These are phyloP conservation scores for Sinopyrophorus schimmeli DNA, from an alignment of 2,888 invertebrate species.

Conservation along the genomic window DNA sequence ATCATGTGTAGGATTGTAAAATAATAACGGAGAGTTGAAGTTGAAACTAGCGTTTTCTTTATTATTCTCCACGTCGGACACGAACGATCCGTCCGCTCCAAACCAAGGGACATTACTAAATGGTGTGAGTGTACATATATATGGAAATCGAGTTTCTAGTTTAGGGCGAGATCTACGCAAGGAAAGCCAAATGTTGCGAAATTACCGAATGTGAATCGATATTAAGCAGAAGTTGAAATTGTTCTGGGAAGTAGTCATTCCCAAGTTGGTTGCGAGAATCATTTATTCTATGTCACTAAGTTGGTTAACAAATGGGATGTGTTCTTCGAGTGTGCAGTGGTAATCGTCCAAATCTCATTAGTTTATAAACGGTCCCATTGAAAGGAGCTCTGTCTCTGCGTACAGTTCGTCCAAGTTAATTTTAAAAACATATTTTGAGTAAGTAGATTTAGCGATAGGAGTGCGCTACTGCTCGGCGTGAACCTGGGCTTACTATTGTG, in stretches of 20 bases:
- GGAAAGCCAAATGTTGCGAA: too few relatives aligned
- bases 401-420: conserved; percentile 46
- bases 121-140: too few relatives aligned
- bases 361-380: conserved; percentile 52
- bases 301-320: conserved; percentile 50
- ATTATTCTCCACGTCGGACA: too few relatives aligned
- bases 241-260: conserved; percentile 35
- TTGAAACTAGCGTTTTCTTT: too few relatives aligned
- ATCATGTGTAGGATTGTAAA: too few relatives aligned
- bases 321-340: conserved; percentile 45
- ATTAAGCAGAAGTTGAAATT: conserved; percentile 23
- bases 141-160: too few relatives aligned
- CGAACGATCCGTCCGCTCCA: too few relatives aligned
- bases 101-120: too few relatives aligned
- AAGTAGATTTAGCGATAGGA: conserved; percentile 46
- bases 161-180: too few relatives aligned
- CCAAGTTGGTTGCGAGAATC: conserved; percentile 34
- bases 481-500: conserved; percentile 51
- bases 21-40: too few relatives aligned
- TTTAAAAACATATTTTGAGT: conserved; percentile 54
- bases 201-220: conserved; percentile 13
- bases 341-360: conserved; percentile 54
- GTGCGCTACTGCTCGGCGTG: conserved; percentile 49
- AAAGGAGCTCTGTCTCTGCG: conserved; percentile 41
- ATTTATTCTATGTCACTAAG: conserved; percentile 50